phyloP scores from a whole-genome alignment of 2,888 invertebrate genomes.

The Diplolepis rosae region DNA sequence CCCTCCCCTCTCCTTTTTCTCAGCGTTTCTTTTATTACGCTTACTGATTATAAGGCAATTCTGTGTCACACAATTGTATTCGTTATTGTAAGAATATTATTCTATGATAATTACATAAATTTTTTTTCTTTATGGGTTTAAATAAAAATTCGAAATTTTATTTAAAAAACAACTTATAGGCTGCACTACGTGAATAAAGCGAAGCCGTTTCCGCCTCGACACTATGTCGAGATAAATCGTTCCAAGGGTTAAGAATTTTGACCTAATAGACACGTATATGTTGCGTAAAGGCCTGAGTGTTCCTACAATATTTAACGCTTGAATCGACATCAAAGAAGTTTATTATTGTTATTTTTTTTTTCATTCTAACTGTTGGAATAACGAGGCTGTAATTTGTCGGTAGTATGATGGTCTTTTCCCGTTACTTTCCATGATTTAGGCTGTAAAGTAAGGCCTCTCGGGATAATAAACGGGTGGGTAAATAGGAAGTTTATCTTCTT shows the following conservation, averaged over 20 bases:
- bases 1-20: conserved; percentile 37
- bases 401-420: neutral
- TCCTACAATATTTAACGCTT: neutral
- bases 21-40: conserved; percentile 54
- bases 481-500: neutral
- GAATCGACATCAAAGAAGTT: neutral
- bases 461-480: neutral
- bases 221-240: conserved; percentile 12
- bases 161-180: neutral
- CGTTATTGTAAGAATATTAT: conserved; percentile 53
- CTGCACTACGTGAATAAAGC: neutral
- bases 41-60: conserved; percentile 52
- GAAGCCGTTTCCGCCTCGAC: neutral
- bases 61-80: conserved; percentile 50
- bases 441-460: neutral
- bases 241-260: conserved; percentile 18
- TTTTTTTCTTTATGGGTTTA: neutral
- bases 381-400: neutral
- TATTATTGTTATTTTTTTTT: neutral
- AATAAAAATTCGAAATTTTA: neutral
- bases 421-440: neutral
- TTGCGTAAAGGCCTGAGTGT: neutral
- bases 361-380: neutral
- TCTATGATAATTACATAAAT: neutral
- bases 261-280: neutral